Base-by-base conservation (phyloP, 1,140 invertebrate genomes). In the Ceratosolen fusciceps region DNA sequence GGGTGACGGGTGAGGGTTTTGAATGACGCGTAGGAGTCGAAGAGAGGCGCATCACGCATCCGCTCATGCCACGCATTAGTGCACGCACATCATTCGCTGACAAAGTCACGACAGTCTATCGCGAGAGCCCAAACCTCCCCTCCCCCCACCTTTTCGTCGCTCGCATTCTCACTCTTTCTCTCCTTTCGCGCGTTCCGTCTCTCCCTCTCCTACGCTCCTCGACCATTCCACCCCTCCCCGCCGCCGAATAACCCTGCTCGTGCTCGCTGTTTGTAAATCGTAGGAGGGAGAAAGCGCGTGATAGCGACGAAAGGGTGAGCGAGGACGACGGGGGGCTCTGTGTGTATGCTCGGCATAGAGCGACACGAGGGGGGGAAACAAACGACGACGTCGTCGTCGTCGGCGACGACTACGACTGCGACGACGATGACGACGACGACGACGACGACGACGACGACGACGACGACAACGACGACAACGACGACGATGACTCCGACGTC, bases 231-330 rank as follows among this genome's bases (percentile, higher is more conserved):
- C n/a, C n/a, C 19, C 21, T 65, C 34, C 19, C 60, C 56, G 56
- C 74, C 72, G 80, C 79, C n/a, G n/a, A n/a, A n/a, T n/a, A n/a
- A n/a, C n/a, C n/a, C n/a, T n/a, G n/a, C n/a, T n/a, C n/a, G n/a
- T n/a, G n/a, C n/a, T 79, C 81, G 58, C 77, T 76, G 62, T 21
- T 72, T 16, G 7, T 73, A 65, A 74, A 76, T 82, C 80, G 12
- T 14, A 52, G 49, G 58, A 29, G 77, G 72, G 77, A 37, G 34
- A 72, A 70, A 31, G 68, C 79, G 58, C 26, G 62, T 60, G 72
- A 73, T 65, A 29, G 77, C 74, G 78, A 60, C 74, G 81, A 79
- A 81, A 80, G 77, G 80, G 78, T n/a, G n/a, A 67, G 77, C 56
- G 76, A 31, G 52, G 54, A n/a, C 47, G 79, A 72, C 54, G 76